These are phyloP conservation scores for Chunga burmeisteri DNA, from an alignment of 2,113 vertebrate species.

Conservation along the genomic window DNA sequence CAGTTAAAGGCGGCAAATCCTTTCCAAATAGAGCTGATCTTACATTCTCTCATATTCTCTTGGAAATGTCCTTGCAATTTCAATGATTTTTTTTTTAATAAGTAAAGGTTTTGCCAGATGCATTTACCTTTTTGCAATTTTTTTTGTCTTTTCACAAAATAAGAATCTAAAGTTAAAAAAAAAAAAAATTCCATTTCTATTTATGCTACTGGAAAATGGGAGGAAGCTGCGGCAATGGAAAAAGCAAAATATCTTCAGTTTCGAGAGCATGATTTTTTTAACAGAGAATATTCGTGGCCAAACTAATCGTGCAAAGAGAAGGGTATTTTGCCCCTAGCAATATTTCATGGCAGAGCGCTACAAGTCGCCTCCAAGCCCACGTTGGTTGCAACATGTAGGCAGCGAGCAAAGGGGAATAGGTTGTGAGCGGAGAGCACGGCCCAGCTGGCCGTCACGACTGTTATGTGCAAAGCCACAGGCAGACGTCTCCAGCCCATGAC, in stretches of 20 bases:
- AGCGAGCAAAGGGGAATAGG: background rate
- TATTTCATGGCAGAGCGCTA: background rate
- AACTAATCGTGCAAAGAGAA: background rate
- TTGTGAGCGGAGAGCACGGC: background rate
- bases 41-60: background rate
- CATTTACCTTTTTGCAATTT: background rate
- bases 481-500: background rate
- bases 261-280: background rate
- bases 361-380: background rate
- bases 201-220: background rate
- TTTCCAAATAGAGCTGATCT: background rate
- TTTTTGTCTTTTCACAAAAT: background rate
- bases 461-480: background rate
- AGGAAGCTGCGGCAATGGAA: background rate
- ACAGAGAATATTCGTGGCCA: background rate
- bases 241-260: background rate
- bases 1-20: background rate
- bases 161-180: background rate
- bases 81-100: background rate
- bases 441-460: background rate
- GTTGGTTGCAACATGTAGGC: background rate
- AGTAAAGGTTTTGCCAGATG: background rate
- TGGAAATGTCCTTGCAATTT: background rate
- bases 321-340: background rate
- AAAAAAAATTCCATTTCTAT: background rate